Base-by-base conservation (phyloP, 2,888 invertebrate species). In the Pyrochroa serraticornis region DNA sequence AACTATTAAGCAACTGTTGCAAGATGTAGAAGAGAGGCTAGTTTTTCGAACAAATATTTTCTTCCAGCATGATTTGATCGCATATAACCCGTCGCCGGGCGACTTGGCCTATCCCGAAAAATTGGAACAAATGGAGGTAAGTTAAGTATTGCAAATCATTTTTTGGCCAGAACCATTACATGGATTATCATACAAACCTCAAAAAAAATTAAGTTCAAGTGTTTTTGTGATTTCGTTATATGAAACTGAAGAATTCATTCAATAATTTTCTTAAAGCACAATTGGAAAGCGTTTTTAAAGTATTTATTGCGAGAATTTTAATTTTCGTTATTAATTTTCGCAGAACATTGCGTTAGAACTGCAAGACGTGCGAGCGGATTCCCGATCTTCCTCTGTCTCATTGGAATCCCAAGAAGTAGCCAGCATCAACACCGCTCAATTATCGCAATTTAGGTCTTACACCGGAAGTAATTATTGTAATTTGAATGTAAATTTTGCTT, bases 91-190 rank as follows among this genome's bases (percentile, higher is more conserved):
- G 0, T 95, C 95, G 7, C 87, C 91, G 3, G 98, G 98, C 0
- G 99, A 99, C 82, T 84, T 99, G 60, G 97, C 97, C 0, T 99
- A 99, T 82, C 99, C 99, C 0, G 95, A 97, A 70, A 97, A 98
- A 78, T 82, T 99, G 60, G 88, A 93, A 77, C 97, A 98, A 93
- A 98, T 99, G 96, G 95, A 97, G 85, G 93, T 84, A 65, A 41
- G 37, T 10, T 47, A 22, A 5, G 22, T 22, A 2, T 22, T 22
- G 22, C 22, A 2, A 22, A 22, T 5, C 22, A 22, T 22, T 22
- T 22, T 22, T 22, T 22, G n/a, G n/a, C n/a, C n/a, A n/a, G n/a
- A n/a, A n/a, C n/a, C n/a, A n/a, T n/a, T n/a, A n/a, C n/a, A n/a
- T n/a, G n/a, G n/a, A n/a, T n/a, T n/a, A n/a, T n/a, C n/a, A n/a